Conservation (phyloP, 2,888 invertebrate genomes). For the Stenotaenia linearis region DNA sequence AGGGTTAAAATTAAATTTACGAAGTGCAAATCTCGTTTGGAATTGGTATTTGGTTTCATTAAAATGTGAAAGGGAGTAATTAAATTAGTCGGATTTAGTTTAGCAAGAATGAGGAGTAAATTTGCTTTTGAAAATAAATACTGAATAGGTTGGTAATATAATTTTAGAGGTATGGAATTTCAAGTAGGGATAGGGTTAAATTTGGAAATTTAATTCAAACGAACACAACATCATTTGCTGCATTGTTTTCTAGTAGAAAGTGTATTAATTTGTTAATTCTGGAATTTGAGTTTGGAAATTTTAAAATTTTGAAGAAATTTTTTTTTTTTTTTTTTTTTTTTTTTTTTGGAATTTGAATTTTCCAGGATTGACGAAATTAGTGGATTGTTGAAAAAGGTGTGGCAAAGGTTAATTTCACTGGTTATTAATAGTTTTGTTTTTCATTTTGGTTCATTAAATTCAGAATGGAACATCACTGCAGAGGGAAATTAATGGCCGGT, state of each 20-base stretch:
- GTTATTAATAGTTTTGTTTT: neutral
- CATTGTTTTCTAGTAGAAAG: neutral
- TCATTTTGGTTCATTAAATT: too few species aligned
- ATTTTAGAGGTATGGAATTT: neutral
- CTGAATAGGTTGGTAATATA: neutral
- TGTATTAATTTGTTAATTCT: neutral
- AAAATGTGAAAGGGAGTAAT: neutral
- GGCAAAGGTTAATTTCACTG: neutral
- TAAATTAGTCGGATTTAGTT: neutral
- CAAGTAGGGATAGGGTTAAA: neutral
- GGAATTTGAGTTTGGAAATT: too few species aligned
- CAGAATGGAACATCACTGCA: too few species aligned
- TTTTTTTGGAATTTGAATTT: neutral
- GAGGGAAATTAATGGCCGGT: too few species aligned
- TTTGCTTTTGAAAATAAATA: neutral
- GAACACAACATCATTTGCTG: neutral
- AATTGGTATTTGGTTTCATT: constrained; percentile 21
- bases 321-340: too few species aligned
- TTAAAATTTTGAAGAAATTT: too few species aligned
- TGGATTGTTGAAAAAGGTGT: neutral
- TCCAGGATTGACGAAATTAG: neutral
- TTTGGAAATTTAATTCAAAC: neutral
- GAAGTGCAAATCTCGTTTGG: neutral
- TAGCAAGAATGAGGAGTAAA: neutral
- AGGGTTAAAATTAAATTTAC: neutral